Conservation (phyloP, 1,140 invertebrate genomes). For the Ceratina australensis region DNA sequence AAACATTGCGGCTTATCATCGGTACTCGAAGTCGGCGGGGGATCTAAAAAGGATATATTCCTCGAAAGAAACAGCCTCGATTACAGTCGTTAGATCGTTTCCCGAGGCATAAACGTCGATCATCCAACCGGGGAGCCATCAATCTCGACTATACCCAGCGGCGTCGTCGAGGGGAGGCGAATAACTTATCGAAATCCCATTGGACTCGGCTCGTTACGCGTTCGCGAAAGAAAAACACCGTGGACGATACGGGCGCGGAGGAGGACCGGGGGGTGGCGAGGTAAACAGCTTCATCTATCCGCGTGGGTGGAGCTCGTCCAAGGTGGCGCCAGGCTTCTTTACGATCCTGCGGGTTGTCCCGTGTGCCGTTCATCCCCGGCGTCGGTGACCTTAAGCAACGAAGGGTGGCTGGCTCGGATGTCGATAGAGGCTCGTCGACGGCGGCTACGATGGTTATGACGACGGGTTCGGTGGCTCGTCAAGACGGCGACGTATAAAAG, state of each 20-base stretch:
- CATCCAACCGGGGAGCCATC: slow-evolving; percentile 21
- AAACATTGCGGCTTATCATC: slow-evolving; percentile 1
- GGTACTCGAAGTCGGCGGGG: not conserved
- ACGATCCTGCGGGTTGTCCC: slow-evolving; percentile 59
- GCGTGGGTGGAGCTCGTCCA: slow-evolving; percentile 73
- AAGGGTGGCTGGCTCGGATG: not conserved
- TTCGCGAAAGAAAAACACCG: slow-evolving; percentile 36
- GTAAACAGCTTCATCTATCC: slow-evolving; percentile 73
- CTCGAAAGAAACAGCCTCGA: not conserved
- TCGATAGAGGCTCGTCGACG: slow-evolving; percentile 3
- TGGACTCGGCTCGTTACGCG: slow-evolving; percentile 35
- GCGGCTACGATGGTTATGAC: slow-evolving; percentile 11
- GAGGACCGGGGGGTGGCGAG: too few species aligned
- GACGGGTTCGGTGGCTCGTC: slow-evolving; percentile 51
- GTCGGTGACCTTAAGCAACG: slow-evolving; percentile 29
- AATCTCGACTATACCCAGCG: slow-evolving; percentile 18
- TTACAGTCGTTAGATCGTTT: slow-evolving; percentile 18
- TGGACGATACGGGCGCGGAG: too few species aligned
- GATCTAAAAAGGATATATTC: slow-evolving; percentile 19
- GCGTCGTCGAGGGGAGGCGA: slow-evolving; percentile 4
- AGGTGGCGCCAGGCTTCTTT: slow-evolving; percentile 72
- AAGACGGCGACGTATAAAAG: slow-evolving; percentile 66
- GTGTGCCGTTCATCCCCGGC: slow-evolving; percentile 37
- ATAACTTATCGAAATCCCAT: slow-evolving; percentile 47
- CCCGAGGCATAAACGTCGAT: slow-evolving; percentile 12